Conservation (phyloP, 2,797 vertebrate species). For the Artibeus jamaicensis region DNA sequence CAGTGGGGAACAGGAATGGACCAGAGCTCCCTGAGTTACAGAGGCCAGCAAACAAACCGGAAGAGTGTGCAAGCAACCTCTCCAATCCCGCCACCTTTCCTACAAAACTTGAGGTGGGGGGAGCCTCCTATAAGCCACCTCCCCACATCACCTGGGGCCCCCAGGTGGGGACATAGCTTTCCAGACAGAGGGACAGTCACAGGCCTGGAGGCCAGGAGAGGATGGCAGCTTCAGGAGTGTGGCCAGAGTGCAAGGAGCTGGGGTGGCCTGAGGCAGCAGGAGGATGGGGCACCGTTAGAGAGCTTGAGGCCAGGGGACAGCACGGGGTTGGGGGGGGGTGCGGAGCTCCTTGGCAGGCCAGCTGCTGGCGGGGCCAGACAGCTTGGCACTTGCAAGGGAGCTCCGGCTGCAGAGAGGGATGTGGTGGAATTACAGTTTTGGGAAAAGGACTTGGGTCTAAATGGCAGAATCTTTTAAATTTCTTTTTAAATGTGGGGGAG, state of each 20-base stretch:
- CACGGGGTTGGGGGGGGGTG: too few species aligned
- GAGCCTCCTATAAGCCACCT: neutral
- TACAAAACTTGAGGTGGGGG: neutral
- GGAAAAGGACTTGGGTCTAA: slow-evolving; percentile 40
- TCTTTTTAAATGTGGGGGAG: slow-evolving; percentile 31
- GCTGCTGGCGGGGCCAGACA: neutral
- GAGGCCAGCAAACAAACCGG: neutral
- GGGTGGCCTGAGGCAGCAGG: neutral
- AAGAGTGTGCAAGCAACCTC: neutral
- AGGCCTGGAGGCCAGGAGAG: neutral
- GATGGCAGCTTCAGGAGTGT: neutral
- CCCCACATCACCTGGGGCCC: neutral
- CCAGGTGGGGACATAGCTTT: neutral
- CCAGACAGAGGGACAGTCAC: neutral
- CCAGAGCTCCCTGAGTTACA: neutral
- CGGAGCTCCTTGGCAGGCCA: neutral
- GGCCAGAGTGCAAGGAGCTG: neutral
- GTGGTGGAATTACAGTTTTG: neutral
- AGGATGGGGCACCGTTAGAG: too few species aligned
- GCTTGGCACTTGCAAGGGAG: neutral
- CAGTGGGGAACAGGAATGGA: neutral
- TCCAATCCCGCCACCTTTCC: neutral
- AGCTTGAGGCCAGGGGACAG: neutral
- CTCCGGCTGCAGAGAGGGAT: neutral
- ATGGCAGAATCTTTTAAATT: slow-evolving; percentile 44